These are phyloP conservation scores for Girardinus metallicus DNA, from an alignment of 2,797 vertebrate species.

Conservation along the genomic window DNA sequence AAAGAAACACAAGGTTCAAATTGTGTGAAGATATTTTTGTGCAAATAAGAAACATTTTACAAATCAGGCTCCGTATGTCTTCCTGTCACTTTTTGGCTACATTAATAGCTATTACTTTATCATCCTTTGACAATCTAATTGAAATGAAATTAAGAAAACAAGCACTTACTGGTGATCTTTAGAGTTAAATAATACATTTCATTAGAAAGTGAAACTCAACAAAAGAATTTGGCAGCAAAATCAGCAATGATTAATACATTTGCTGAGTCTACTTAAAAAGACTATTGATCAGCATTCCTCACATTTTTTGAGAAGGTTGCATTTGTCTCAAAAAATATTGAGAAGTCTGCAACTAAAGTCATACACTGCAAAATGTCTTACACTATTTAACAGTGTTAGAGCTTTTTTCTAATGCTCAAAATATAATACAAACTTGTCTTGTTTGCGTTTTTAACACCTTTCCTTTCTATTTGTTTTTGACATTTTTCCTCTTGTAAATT, in stretches of 20 bases:
- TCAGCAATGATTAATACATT: background rate
- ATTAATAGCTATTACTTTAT: background rate
- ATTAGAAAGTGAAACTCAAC: background rate
- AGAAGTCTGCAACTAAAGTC: background rate
- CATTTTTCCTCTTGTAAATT: background rate
- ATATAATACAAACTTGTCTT: background rate
- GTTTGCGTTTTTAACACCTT: background rate
- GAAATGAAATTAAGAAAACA: background rate
- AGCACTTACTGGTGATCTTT: background rate
- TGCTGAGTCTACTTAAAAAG: background rate
- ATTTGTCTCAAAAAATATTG: background rate
- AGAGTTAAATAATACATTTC: background rate
- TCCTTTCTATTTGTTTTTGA: background rate
- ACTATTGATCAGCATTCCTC: background rate
- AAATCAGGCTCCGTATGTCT: background rate
- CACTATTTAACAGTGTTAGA: background rate
- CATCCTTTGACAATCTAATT: background rate
- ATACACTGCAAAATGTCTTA: background rate
- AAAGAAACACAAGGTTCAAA: background rate
- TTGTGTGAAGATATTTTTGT: background rate
- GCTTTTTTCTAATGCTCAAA: background rate
- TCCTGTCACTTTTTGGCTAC: background rate
- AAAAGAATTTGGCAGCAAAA: background rate
- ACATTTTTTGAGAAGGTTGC: background rate
- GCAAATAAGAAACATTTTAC: background rate